Conservation (phyloP, 2,797 vertebrate species). For the Tinamus major region DNA sequence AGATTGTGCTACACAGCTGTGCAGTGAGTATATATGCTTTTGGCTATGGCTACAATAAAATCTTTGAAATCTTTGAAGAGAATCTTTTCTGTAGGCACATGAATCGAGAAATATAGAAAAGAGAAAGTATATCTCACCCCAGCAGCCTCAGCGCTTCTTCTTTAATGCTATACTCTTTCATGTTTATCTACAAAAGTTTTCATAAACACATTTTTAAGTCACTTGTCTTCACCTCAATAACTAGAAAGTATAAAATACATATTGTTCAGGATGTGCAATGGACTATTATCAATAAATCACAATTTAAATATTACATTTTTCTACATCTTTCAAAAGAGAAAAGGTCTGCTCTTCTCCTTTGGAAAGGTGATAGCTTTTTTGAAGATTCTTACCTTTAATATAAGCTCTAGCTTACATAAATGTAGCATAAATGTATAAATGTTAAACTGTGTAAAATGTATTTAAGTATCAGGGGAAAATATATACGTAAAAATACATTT, state of each 20-base stretch:
- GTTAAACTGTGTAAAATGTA: background rate
- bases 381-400: background rate
- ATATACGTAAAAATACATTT: background rate
- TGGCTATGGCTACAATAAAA: conserved; percentile 57
- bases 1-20: conserved; percentile 19
- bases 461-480: background rate
- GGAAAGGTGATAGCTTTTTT: background rate
- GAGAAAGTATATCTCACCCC: conserved; percentile 31
- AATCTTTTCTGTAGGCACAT: conserved; percentile 42
- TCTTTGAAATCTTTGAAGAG: conserved; percentile 67
- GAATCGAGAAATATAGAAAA: conserved; percentile 40
- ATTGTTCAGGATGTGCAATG: background rate
- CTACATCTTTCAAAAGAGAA: conserved; percentile 6
- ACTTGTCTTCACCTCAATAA: conserved; percentile 36
- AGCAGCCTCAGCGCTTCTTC: conserved; percentile 31
- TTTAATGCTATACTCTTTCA: conserved; percentile 30
- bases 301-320: background rate
- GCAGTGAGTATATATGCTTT: conserved; percentile 24
- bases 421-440: background rate
- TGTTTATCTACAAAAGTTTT: conserved; percentile 48
- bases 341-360: background rate
- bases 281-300: background rate
- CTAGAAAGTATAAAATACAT: conserved; percentile 14
- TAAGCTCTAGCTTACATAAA: background rate
- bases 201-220: conserved; percentile 38